These are phyloP conservation scores for Pseudomugil tenellus DNA, from an alignment of 2,797 vertebrate species.

Conservation along the genomic window DNA sequence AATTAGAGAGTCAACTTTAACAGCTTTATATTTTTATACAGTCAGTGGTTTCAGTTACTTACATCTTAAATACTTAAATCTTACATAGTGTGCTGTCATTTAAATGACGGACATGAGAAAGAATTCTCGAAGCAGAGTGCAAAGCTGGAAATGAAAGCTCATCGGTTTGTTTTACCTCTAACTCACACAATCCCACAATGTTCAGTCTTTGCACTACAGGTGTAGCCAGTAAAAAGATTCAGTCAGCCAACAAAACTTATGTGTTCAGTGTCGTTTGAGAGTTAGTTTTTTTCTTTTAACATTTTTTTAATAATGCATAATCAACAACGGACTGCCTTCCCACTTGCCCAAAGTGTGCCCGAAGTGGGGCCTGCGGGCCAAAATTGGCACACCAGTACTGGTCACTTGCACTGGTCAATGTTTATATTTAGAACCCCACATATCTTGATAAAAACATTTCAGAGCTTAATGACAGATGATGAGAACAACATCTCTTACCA, in stretches of 20 bases:
- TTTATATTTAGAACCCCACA: no score
- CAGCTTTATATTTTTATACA: neutral
- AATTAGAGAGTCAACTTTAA: neutral
- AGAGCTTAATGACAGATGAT: no score
- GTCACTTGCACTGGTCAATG: no score
- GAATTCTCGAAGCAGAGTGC: neutral
- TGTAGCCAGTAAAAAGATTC: conserved; percentile 11
- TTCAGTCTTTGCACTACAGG: neutral
- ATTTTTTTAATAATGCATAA: conserved; percentile 11
- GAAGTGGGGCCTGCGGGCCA: no score
- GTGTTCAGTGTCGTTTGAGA: neutral
- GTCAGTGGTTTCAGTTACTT: neutral
- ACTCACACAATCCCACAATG: neutral
- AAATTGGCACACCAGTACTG: no score
- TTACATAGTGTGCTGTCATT: neutral
- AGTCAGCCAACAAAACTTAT: neutral
- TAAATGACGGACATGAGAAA: neutral
- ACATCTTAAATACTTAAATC: no score
- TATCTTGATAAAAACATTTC: no score
- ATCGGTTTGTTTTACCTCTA: conserved; percentile 6
- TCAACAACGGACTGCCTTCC: conserved; percentile 21
- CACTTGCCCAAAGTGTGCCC: no score
- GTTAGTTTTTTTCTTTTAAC: conserved; percentile 11
- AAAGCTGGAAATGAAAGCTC: neutral
- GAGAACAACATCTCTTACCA: no score